Conservation (phyloP, 1,140 invertebrate genomes). For the Ladona fulva region DNA sequence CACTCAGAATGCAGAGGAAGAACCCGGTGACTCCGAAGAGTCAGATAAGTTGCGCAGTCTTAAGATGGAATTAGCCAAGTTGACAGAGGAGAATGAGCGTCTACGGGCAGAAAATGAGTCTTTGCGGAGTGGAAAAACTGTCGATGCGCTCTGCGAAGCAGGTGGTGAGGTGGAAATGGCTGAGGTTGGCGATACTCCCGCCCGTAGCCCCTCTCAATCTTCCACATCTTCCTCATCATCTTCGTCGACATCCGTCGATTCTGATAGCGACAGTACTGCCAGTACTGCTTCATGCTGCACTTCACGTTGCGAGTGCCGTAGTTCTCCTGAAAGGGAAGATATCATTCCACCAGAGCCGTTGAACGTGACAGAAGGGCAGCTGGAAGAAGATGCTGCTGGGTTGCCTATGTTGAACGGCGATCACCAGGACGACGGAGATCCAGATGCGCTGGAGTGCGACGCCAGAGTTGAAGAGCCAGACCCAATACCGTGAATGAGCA, state of each 20-base stretch:
- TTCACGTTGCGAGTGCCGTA: background rate
- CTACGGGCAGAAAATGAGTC: conserved; percentile 42
- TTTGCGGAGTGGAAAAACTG: background rate
- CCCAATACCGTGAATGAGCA: background rate
- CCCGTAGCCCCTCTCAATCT: background rate
- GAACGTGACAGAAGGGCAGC: background rate
- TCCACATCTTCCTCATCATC: background rate
- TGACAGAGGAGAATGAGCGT: conserved; percentile 45
- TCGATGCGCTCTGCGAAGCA: background rate
- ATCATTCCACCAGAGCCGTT: background rate
- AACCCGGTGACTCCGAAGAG: conserved; percentile 24
- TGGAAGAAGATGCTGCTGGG: background rate
- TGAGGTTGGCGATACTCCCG: background rate
- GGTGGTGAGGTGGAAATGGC: background rate
- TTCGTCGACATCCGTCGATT: background rate
- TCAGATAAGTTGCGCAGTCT: conserved; percentile 22
- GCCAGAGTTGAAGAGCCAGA: background rate
- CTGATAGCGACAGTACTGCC: background rate
- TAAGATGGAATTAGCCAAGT: conserved; percentile 40
- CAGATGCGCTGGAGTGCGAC: background rate
- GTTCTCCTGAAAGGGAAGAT: background rate
- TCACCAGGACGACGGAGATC: background rate
- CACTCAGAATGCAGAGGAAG: background rate
- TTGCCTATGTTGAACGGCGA: background rate
- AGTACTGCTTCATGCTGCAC: background rate